Conservation (phyloP, 2,888 invertebrate species). For the Neocrepidodera transversa region DNA sequence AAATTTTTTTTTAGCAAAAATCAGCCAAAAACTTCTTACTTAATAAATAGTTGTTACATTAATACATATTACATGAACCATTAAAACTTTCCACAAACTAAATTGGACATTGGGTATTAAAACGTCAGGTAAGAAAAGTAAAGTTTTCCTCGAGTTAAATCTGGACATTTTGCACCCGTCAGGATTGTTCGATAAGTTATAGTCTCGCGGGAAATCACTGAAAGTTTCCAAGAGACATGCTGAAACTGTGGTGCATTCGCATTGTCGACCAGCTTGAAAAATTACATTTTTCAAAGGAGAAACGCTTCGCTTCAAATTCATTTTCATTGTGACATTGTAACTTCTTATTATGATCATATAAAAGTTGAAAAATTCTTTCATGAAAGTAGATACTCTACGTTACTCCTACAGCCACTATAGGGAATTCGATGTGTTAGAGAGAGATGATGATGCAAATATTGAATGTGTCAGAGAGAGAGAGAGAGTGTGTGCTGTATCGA, state of each 20-base stretch:
- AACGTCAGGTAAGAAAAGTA: conserved; percentile 9
- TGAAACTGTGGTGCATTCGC: background rate
- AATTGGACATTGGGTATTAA: conserved; percentile 8
- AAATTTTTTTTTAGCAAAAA: no score
- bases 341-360: background rate
- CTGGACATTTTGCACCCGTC: conserved; percentile 42
- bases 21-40: no score
- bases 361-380: no score
- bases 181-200: conserved; percentile 49
- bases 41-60: background rate
- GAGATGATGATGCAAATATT: no score
- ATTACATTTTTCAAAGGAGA: conserved; percentile 9
- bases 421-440: no score
- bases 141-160: conserved; percentile 38
- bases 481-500: no score
- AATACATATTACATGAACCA: background rate
- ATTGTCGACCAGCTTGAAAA: conserved; percentile 7
- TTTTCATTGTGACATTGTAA: conserved; percentile 13
- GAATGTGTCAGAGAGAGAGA: no score
- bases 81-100: conserved; percentile 5
- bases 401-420: no score
- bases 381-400: no score
- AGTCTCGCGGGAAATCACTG: conserved; percentile 51
- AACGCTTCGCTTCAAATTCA: background rate
- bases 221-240: conserved; percentile 20